Conservation (phyloP, 2,797 vertebrate species). For the Sebastes trivittatus region DNA sequence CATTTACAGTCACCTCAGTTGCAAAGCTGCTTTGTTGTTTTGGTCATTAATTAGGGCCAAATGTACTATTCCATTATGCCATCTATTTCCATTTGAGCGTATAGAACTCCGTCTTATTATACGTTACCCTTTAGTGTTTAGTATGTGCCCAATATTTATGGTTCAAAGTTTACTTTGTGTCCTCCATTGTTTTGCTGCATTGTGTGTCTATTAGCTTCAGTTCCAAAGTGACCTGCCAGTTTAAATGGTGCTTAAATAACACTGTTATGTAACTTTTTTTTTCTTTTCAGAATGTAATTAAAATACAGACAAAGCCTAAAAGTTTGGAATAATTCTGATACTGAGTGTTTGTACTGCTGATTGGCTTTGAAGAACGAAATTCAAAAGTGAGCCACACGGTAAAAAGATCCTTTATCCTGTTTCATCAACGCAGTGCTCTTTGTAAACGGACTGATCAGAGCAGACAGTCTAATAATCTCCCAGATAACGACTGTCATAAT, state of each 20-base stretch:
- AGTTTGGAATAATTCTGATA: neutral
- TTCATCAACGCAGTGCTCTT: neutral
- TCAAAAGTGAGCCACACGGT: neutral
- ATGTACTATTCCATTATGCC: neutral
- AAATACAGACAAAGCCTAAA: neutral
- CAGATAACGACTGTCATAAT: constrained; percentile 11
- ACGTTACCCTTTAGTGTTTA: neutral
- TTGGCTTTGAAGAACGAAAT: neutral
- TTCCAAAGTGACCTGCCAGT: neutral
- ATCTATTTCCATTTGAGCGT: neutral
- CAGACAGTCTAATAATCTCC: constrained; percentile 12
- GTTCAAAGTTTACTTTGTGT: neutral
- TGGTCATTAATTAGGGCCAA: neutral
- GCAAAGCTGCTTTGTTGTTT: neutral
- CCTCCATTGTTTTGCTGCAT: neutral
- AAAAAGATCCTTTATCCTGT: neutral
- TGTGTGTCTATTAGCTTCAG: neutral
- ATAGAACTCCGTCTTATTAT: neutral
- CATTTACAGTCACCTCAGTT: neutral
- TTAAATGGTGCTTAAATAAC: neutral
- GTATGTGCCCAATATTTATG: neutral
- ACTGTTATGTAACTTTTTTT: neutral
- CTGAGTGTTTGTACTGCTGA: neutral
- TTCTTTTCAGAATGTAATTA: neutral
- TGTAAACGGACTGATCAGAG: constrained; percentile 9